Conservation (phyloP, 2,113 vertebrate genomes). For the Antechinus stuartii region DNA sequence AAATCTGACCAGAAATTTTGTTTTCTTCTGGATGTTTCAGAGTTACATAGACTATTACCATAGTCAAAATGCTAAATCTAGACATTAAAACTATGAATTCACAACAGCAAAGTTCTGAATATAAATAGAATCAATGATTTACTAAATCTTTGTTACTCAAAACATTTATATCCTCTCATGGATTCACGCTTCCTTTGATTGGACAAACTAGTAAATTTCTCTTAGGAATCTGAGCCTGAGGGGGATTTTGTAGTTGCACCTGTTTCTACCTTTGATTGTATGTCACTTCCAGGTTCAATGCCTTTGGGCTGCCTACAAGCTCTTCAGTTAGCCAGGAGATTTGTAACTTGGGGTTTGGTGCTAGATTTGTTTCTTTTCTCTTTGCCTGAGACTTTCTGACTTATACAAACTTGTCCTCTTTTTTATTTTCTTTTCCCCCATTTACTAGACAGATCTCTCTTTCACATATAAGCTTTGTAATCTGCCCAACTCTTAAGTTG, state of each 20-base stretch:
- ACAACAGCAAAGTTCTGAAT: not conserved
- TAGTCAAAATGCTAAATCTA: not conserved
- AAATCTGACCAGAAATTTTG: not conserved
- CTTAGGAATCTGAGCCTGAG: constrained; percentile 46
- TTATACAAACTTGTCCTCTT: constrained; percentile 10
- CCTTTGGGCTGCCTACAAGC: constrained; percentile 67
- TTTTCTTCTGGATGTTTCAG: constrained; percentile 1
- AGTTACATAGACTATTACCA: not conserved
- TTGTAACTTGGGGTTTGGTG: constrained; percentile 31
- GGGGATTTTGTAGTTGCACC: constrained; percentile 52
- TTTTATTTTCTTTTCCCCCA: not conserved
- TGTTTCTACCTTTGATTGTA: constrained; percentile 70
- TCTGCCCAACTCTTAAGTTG: not conserved
- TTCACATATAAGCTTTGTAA: not conserved
- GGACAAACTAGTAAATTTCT: not conserved
- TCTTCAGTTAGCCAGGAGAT: constrained; percentile 47
- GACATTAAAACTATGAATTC: not conserved
- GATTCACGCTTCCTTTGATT: not conserved
- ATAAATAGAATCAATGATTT: not conserved
- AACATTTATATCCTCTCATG: constrained; percentile 30
- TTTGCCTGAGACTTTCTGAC: not conserved
- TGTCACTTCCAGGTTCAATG: not conserved
- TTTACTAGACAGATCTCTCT: not conserved
- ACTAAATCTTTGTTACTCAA: constrained; percentile 9
- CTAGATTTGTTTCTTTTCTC: constrained; percentile 3